Percentiles rank a stretch among this genome's conserved stretches.
These are phyloP conservation scores for Sebastiscus tertius DNA, from an alignment of 2,797 vertebrate species.

Conservation along the genomic window DNA sequence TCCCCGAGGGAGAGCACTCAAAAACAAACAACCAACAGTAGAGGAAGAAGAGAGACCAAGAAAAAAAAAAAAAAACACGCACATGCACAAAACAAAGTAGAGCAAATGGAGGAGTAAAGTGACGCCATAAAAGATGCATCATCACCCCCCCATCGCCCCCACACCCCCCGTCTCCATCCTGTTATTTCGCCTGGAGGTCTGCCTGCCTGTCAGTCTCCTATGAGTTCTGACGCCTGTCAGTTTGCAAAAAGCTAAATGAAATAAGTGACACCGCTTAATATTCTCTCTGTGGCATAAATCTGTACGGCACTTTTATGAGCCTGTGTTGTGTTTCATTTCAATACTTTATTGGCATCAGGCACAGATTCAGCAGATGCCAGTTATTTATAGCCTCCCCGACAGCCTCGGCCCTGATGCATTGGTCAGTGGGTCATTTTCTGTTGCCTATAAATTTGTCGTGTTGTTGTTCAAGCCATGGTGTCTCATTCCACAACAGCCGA, in stretches of 20 bases:
- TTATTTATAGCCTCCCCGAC: slow-evolving; percentile 54
- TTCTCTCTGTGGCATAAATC: slow-evolving; percentile 70
- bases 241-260: slow-evolving; percentile 60
- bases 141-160: neutral
- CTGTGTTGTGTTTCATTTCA: slow-evolving; percentile 52
- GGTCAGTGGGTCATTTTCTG: slow-evolving; percentile 45
- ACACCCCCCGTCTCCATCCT: neutral
- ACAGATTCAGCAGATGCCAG: slow-evolving; percentile 36
- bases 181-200: slow-evolving; percentile 41
- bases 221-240: slow-evolving; percentile 58
- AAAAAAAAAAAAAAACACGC: neutral
- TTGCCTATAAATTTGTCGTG: slow-evolving; percentile 45
- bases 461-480: slow-evolving; percentile 16
- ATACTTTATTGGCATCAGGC: slow-evolving; percentile 48
- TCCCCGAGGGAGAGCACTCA: slow-evolving; percentile 38
- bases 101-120: slow-evolving; percentile 57
- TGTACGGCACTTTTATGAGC: slow-evolving; percentile 50
- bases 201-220: slow-evolving; percentile 37
- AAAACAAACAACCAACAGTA: slow-evolving; percentile 49
- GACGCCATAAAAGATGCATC: slow-evolving; percentile 54
- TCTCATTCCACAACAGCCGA: slow-evolving; percentile 4
- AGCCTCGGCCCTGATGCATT: slow-evolving; percentile 48
- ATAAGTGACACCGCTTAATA: slow-evolving; percentile 63
- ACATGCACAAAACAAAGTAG: slow-evolving; percentile 43
- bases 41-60: slow-evolving; percentile 10